Base-by-base conservation (phyloP, 2,888 invertebrate species). In the Halictus ligatus region DNA sequence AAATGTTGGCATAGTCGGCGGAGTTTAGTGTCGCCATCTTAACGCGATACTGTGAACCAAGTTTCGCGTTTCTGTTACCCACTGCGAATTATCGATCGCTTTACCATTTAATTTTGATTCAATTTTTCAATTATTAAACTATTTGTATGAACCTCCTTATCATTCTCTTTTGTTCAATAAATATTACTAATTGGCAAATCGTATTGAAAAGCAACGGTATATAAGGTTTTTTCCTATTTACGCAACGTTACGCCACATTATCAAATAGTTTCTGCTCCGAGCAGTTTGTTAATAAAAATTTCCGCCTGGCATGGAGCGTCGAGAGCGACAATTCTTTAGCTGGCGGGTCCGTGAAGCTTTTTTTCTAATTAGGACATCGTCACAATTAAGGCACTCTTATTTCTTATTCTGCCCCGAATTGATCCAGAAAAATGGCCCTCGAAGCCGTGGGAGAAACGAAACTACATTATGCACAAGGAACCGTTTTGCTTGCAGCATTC, bases 401-500 rank as follows among this genome's bases (percentile, higher is more conserved):
- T 81, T 80, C 54, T 75, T 81, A 71, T 82, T 85, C 48, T 43
- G 18, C 46, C 48, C 40, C 46, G 78, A 76, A 87, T 72, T 72
- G 81, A 84, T 80, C 80, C 64, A 75, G 84, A 87, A 78, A 75
- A 85, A 83, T 72, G 64, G 80, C 74, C 43, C 60, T 29, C 69
- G 85, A 79, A 75, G 83, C 79, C 69, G 48, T 60, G 54, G 72
- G 60, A 80, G 78, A 83, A 83, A 84, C 69, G 85, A 89, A 88
- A 89, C 85, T 87, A 90, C 82, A 90, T 89, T 85, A 84, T 86
- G 85, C 87, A 85, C 71, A 86, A 87, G 67, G 84, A 78, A 81
- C 78, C 80, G 80, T 87, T 90, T 87, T 86, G 78, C 85, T 84
- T 74, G 90, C 84, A 89, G 88, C 86, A 89, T 85, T 90, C 85